Base-by-base conservation (phyloP, 2,797 vertebrate species). In the Neoniphon sammara region DNA sequence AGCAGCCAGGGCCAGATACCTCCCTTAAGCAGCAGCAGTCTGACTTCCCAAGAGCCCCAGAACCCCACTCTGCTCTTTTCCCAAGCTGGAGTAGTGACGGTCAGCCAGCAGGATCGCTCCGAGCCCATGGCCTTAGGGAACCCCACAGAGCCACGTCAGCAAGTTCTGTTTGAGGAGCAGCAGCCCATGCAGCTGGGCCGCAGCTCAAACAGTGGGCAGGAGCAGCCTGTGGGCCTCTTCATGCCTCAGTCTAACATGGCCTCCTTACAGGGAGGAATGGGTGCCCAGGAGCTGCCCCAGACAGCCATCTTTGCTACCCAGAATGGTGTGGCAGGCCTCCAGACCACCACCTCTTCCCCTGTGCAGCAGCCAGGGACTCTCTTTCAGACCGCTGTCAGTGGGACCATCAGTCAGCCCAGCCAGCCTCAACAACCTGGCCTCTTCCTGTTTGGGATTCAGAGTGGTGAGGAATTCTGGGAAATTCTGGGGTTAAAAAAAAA, bases 401-500 rank as follows among this genome's bases (percentile, higher is more conserved):
- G 95, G 42, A 91, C 92, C 82, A 95, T 98, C 88, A 97, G 82
- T 90, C 97, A 96, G 88, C 91, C 96, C 73, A 94, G 94, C 34
- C 95, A 96, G 9, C 93, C 96, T 77, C 96, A 94, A 47, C 97
- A 96, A 84, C 90, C 96, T 1, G 96, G 96, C 87, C 96, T 99
- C 78, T 99, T 97, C 91, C 94, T 99, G 23, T 99, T 97, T 49
- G 96, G 96, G 76, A 98, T 99, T 86, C 96, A 98, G 44, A 98
- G 96, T 21, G 97, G 98, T 99, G 92, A 97, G 95, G 2, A 61
- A 60, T 25, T 27, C 2, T 66, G 11, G 36, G 36, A 39, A 39
- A 39, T 39, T 39, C 9, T 2, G 25, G 25, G 25, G 25, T 27
- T 27, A 27, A 27, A 27, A 27, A 27, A 2, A 27, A 34, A 34